Evolutionary conservation across 37 sponge, comb jelly and placozoan species (phyloP), one percentile per base, ranked within the genome.

Genomic region (Oopsacas minuta): DNA sequence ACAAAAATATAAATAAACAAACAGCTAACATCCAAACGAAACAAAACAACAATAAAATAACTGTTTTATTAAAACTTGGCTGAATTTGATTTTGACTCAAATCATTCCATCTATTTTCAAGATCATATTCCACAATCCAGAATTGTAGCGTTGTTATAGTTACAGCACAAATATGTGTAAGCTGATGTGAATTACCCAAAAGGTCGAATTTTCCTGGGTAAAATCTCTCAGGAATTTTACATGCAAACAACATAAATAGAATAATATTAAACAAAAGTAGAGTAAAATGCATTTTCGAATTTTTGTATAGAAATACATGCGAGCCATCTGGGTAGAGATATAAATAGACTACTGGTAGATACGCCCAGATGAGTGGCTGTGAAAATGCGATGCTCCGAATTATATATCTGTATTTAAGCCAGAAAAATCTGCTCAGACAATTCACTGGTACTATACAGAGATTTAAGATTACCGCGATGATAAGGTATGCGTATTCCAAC

Each of bases 161-260:
- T 0, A 82, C 92, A 36, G 87, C 84, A 32, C 52, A 83, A 34
- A 94, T 0, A 61, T 96, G 97, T 39, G 92, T 89, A 30, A 92
- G 83, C 53, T 91, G 92, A 84, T 96, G 97, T 38, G 93, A 92
- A 23, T 94, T 91, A 22, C 90, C 90, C 49, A 89, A 36, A 25
- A 85, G 46, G 61, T 96, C 93, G 83, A 92, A 96, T 51, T 37
- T 87, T 36, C 94, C 93, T 17, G 97, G 97, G 0, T 53, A 52
- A 0, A 94, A 82, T 0, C 91, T 83, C 75, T 96, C 97, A 0
- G 97, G 97, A 15, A 96, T 53, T 52, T 91, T 94, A n/a, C 88
- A 86, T 0, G 88, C 89, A 85, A 92, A 91, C 85, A 92, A 90
- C 1, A 86, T 0, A 0, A 84, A 25, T 8, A 83, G 82, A 0